phyloP scores from a whole-genome alignment of 2,797 vertebrate genomes.

The Phoeniculus purpureus region DNA sequence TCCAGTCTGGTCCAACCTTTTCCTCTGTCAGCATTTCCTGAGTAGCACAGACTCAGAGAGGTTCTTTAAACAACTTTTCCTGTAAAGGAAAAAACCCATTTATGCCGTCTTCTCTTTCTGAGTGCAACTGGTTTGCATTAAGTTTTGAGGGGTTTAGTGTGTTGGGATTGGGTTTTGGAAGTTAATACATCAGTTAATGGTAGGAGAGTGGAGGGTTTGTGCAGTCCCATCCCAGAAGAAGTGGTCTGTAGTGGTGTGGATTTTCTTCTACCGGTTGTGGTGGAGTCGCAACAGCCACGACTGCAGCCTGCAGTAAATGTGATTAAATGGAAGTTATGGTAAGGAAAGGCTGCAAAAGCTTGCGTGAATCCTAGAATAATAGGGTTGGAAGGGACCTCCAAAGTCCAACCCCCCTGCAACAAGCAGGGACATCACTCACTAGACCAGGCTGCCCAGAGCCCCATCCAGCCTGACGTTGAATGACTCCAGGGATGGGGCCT shows the following conservation, averaged over 20 bases:
- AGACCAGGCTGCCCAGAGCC: no score
- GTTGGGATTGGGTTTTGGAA: neutral
- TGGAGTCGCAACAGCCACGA: neutral
- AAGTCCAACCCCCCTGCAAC: no score
- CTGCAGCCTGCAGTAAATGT: neutral
- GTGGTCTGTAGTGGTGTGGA: accelerated
- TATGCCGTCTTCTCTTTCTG: neutral
- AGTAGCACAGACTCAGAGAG: neutral
- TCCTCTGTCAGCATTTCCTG: neutral
- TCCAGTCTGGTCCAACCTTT: neutral
- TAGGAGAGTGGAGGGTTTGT: neutral
- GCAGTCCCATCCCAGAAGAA: neutral
- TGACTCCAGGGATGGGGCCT: no score
- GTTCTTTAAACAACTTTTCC: neutral
- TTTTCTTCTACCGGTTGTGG: neutral
- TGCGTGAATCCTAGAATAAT: neutral
- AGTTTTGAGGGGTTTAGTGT: neutral
- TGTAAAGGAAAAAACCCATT: neutral
- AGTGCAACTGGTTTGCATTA: neutral
- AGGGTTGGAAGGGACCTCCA: no score
- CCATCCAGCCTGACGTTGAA: no score
- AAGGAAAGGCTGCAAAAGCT: neutral
- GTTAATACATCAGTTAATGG: neutral
- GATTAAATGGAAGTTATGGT: neutral
- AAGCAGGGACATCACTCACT: no score